phyloP scores from a whole-genome alignment of 2,888 invertebrate genomes.

The Hemicrepidius hirtus region DNA sequence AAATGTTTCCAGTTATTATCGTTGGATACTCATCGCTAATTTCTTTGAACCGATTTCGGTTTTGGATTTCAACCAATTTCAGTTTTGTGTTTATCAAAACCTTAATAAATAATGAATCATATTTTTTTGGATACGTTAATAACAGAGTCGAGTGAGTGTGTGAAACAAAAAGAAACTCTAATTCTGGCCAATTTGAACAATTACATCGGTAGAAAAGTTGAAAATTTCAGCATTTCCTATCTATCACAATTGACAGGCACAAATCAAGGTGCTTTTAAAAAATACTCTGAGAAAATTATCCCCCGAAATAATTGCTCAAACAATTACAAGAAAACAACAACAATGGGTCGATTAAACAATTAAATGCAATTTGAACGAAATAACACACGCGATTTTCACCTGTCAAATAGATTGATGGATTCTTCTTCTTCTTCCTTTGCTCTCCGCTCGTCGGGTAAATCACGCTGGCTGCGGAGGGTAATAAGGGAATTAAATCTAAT shows the following conservation, averaged over 20 bases:
- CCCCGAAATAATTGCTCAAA: conserved; percentile 56
- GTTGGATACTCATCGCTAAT: background rate
- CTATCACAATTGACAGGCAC: conserved; percentile 70
- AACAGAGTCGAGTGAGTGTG: conserved; percentile 34
- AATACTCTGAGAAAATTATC: conserved; percentile 65
- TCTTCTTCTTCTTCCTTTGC: conserved; percentile 41
- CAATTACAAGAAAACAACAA: conserved; percentile 62
- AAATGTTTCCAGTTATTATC: too few relatives aligned
- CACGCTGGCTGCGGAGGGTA: conserved; percentile 47
- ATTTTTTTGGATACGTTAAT: conserved; percentile 29
- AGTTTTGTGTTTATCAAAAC: conserved; percentile 1
- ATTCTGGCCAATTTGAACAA: conserved; percentile 41
- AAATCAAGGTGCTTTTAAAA: conserved; percentile 66
- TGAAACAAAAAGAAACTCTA: conserved; percentile 44
- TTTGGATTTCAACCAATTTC: background rate
- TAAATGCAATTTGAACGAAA: conserved; percentile 68
- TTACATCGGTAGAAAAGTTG: conserved; percentile 45
- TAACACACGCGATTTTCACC: conserved; percentile 68
- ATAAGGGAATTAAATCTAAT: conserved; percentile 58
- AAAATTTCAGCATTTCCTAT: conserved; percentile 63
- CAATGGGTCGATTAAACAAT: conserved; percentile 70
- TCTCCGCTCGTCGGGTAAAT: conserved; percentile 43
- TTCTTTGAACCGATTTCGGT: background rate
- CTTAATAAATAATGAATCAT: conserved; percentile 30
- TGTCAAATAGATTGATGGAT: conserved; percentile 69